Percentiles rank a stretch among this genome's conserved stretches.
Evolutionary conservation across 2,888 invertebrate genomes (phyloP).

Genomic region (Plebejus melissa): DNA sequence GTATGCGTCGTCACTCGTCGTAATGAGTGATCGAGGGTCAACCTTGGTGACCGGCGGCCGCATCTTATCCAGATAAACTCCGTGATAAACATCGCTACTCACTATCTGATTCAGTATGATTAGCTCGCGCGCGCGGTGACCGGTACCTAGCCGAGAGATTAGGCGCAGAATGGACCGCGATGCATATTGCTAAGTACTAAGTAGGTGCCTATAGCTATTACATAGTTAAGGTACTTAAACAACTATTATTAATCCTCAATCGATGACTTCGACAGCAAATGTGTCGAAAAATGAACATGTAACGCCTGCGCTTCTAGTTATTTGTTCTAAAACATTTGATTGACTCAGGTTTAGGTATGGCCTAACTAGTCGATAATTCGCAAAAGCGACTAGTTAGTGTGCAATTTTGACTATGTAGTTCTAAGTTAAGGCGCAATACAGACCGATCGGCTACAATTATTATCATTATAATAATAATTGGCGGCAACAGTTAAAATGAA

Average conservation of each 20-base stretch:
- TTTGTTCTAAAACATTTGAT: too few relatives aligned
- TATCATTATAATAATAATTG: too few relatives aligned
- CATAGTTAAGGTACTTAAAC: too few relatives aligned
- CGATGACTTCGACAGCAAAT: too few relatives aligned
- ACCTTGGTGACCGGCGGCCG: neutral
- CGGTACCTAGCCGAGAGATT: neutral
- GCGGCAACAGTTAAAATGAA: too few relatives aligned
- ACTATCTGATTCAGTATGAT: neutral
- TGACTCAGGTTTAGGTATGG: neutral
- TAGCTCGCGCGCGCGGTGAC: neutral
- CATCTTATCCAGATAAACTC: conserved; percentile 1
- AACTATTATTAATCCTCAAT: too few relatives aligned
- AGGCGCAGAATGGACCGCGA: neutral
- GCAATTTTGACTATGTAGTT: neutral
- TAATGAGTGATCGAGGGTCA: neutral
- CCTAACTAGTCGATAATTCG: neutral
- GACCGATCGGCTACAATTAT: too few relatives aligned
- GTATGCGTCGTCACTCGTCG: neutral
- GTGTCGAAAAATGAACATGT: too few relatives aligned
- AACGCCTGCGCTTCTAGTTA: too few relatives aligned
- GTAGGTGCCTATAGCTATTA: too few relatives aligned
- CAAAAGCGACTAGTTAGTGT: neutral
- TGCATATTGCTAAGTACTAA: neutral
- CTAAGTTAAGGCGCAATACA: neutral
- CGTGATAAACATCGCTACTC: neutral